Evolutionary conservation across 2,797 vertebrate genomes (phyloP).

Genomic region (Siniperca obscura): DNA sequence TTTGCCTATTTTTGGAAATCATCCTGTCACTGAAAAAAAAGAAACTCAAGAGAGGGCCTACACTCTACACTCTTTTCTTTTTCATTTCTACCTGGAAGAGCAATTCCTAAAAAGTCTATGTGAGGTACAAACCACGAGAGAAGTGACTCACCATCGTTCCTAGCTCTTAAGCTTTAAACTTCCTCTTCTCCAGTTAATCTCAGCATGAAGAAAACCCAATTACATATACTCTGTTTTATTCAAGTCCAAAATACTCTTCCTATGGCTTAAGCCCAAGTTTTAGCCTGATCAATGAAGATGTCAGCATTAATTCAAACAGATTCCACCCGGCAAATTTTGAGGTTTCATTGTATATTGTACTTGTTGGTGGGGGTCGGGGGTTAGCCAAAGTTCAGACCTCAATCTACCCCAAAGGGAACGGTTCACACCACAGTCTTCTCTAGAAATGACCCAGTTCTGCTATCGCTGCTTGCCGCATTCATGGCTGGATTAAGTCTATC

Average conservation of each 20-base stretch:
- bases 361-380: conserved; percentile 53
- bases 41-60: background rate
- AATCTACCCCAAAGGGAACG: conserved; percentile 71
- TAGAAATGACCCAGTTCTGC: conserved; percentile 82
- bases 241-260: conserved; percentile 54
- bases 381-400: conserved; percentile 83
- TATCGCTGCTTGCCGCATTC: conserved; percentile 73
- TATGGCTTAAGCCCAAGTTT: conserved; percentile 55
- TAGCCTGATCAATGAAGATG: conserved; percentile 66
- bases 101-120: conserved; percentile 6
- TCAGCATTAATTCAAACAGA: conserved; percentile 70
- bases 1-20: background rate
- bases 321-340: conserved; percentile 54
- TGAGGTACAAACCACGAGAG: conserved; percentile 21
- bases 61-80: background rate
- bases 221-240: conserved; percentile 61
- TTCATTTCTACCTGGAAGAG: conserved; percentile 21
- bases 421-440: conserved; percentile 73
- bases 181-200: conserved; percentile 47
- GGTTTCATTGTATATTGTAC: conserved; percentile 56
- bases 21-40: background rate
- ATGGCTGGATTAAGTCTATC: conserved; percentile 81
- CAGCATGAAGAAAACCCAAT: conserved; percentile 68
- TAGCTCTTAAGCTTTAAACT: conserved; percentile 48
- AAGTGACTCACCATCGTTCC: conserved; percentile 18